Evolutionary conservation across 2,797 vertebrate genomes (phyloP).

Genomic region (Lagodon rhomboides): DNA sequence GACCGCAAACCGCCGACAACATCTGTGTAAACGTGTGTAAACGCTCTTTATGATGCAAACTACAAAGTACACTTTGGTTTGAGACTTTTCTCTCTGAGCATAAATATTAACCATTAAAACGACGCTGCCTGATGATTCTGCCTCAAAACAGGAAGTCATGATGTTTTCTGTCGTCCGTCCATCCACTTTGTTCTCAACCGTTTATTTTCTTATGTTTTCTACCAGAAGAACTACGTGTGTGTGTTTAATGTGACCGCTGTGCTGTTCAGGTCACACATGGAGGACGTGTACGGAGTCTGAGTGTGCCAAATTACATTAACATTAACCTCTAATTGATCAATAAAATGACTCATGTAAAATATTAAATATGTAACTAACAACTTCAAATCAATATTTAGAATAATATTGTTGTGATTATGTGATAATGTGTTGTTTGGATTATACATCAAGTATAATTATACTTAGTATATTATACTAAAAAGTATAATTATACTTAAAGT

Average conservation of each 20-base stretch:
- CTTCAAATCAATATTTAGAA: neutral
- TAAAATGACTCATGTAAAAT: neutral
- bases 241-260: slow-evolving; percentile 16
- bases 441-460: no score
- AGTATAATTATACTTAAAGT: neutral
- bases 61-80: slow-evolving; percentile 32
- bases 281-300: slow-evolving; percentile 8
- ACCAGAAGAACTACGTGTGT: slow-evolving; percentile 12
- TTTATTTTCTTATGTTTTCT: slow-evolving; percentile 43
- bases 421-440: neutral
- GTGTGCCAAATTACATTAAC: neutral
- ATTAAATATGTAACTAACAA: neutral
- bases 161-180: neutral
- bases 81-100: slow-evolving; percentile 33
- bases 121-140: slow-evolving; percentile 38
- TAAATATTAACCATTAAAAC: slow-evolving; percentile 22
- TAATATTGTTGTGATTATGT: neutral
- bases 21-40: neutral
- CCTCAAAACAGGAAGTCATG: slow-evolving; percentile 24
- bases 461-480: neutral
- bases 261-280: slow-evolving; percentile 14
- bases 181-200: neutral
- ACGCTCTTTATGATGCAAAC: slow-evolving; percentile 1
- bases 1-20: neutral
- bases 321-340: neutral